Percentiles rank a stretch among this genome's conserved stretches.
phyloP scores from a whole-genome alignment of 1,140 invertebrate species.

The Caenorhabditis elegans region WBcel235 BX284602.5:6091501-6092000 shows the following conservation, averaged over 20 bases:
- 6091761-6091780: neutral
- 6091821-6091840: neutral
- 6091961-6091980: neutral
- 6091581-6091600: too few species aligned
- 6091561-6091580: too few species aligned
- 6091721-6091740: neutral
- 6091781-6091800: neutral
- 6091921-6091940: slow-evolving; percentile 4
- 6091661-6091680: neutral
- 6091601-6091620: too few species aligned
- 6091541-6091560: too few species aligned
- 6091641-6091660: neutral
- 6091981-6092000: neutral
- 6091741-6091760: neutral
- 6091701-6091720: slow-evolving; percentile 21
- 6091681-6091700: slow-evolving; percentile 20
- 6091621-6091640: too few species aligned
- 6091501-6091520: too few species aligned
- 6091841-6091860: too few species aligned
- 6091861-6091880: neutral
- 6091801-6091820: neutral
- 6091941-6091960: slow-evolving; percentile 5
- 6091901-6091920: slow-evolving; percentile 2
- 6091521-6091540: too few species aligned
- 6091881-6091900: neutral